Base-by-base conservation (phyloP, 2,888 invertebrate genomes). In the Panopea generosa region DNA sequence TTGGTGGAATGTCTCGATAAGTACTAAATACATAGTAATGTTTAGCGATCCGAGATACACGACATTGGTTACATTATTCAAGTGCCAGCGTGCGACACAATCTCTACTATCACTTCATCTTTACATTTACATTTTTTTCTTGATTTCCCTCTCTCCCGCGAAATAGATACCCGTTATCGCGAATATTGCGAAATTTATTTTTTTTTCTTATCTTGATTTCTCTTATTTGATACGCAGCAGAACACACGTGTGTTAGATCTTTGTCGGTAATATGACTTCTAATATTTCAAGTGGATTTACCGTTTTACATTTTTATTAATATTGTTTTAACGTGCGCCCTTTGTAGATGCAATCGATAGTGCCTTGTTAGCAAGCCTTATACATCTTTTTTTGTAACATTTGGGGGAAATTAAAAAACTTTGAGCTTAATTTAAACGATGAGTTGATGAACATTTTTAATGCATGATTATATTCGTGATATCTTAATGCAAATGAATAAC, bases 171-270 rank as follows among this genome's bases (percentile, higher is more conserved):
- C 6, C 16, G 6, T 16, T 45, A 45, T 45, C 16, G 45, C 45
- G n/a, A 45, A 20, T 45, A 45, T 45, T 45, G 45, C 45, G n/a
- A 45, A 20, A 16, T 18, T 45, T 18, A 45, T 45, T 45, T 40
- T 45, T 45, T 40, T 27, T n/a, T 55, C 70, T 66, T 72, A 72
- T 72, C 66, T 61, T 47, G 38, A 72, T 72, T 60, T 45, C 27
- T 53, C 49, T 72, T 40, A 59, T 55, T 66, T 60, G 60, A 61
- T 65, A 49, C 53, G 55, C 59, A 20, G 66, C 6, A 59, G 61
- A 53, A 53, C 20, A n/a, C 29, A 38, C 56, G 50, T 45, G 52
- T 61, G 27, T 18, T 40, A 33, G 63, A 70, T 62, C n/a, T 49
- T 63, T 60, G 57, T 68, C 68, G 20, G 20, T n/a, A 29, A 68